Evolutionary conservation across 2,888 invertebrate genomes (phyloP).

Genomic region (Sminthurides aquaticus): DNA sequence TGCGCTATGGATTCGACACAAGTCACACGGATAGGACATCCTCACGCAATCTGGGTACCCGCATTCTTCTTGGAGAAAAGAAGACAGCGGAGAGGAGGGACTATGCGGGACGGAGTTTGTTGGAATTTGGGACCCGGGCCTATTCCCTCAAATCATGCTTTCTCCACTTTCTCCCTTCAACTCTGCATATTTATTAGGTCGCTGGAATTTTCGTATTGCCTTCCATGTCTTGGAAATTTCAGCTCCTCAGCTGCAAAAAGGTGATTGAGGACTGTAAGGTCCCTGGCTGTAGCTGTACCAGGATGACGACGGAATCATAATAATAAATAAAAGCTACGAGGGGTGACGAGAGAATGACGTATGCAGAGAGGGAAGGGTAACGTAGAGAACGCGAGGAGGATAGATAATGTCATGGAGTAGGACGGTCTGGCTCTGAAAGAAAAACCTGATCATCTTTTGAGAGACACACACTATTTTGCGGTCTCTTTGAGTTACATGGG

Average conservation of each 20-base stretch:
- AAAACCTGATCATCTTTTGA: too few relatives aligned
- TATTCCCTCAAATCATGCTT: too few relatives aligned
- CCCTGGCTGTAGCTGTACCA: too few relatives aligned
- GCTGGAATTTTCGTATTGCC: too few relatives aligned
- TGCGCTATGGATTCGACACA: background rate
- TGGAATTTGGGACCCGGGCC: too few relatives aligned
- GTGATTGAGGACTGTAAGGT: background rate
- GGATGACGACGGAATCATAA: too few relatives aligned
- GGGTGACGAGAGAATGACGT: background rate
- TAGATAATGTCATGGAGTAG: background rate
- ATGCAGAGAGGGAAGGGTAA: background rate
- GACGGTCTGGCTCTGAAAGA: too few relatives aligned
- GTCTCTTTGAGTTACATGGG: background rate
- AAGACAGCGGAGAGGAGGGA: background rate
- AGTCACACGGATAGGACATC: background rate
- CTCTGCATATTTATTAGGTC: background rate
- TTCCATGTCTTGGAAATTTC: too few relatives aligned
- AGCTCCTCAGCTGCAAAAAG: background rate
- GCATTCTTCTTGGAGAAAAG: background rate
- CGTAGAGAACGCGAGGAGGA: background rate
- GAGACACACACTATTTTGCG: too few relatives aligned
- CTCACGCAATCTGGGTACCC: background rate
- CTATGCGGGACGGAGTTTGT: background rate
- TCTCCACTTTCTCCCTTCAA: background rate
- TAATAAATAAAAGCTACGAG: too few relatives aligned